Percentiles rank a stretch among this genome's conserved stretches.
phyloP scores from a whole-genome alignment of 2,888 invertebrate species.

The Hipparchia semele region DNA sequence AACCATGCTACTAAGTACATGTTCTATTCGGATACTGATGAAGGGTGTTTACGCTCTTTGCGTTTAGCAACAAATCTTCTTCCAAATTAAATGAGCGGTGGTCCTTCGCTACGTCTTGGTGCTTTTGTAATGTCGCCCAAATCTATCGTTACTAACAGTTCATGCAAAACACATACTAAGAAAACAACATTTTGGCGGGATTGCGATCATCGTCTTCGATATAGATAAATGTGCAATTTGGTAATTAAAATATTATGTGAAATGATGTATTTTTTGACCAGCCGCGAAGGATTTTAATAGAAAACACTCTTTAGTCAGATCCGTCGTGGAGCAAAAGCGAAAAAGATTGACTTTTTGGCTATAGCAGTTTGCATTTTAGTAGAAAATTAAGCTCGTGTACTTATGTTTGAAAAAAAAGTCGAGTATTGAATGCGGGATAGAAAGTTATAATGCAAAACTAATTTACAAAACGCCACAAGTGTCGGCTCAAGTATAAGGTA shows the following conservation, averaged over 20 bases:
- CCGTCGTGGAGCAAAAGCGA: constrained; percentile 63
- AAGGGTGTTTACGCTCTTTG: constrained; percentile 37
- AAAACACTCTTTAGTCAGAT: constrained; percentile 42
- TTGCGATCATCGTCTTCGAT: constrained; percentile 77
- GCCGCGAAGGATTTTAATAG: constrained; percentile 33
- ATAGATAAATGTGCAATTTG: constrained; percentile 36
- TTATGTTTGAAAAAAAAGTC: constrained; percentile 56
- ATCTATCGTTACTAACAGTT: constrained; percentile 51
- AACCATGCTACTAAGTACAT: constrained; percentile 25
- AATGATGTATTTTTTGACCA: constrained; percentile 30
- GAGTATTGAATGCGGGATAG: constrained; percentile 64
- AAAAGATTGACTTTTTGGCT: constrained; percentile 54
- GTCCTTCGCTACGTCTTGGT: constrained; percentile 35
- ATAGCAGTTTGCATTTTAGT: constrained; percentile 68
- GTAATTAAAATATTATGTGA: constrained; percentile 34
- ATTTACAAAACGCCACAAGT: constrained; percentile 72
- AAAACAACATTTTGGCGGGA: constrained; percentile 69
- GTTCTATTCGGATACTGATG: constrained; percentile 37
- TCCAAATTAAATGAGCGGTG: constrained; percentile 32
- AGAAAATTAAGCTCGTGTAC: constrained; percentile 70
- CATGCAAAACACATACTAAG: constrained; percentile 71
- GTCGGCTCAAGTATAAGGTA: constrained; percentile 62
- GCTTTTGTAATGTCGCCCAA: constrained; percentile 28
- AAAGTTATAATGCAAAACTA: constrained; percentile 64
- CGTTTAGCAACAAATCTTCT: constrained; percentile 31